phyloP scores from a whole-genome alignment of 1,140 invertebrate species.

The Globodera rostochiensis region DNA sequence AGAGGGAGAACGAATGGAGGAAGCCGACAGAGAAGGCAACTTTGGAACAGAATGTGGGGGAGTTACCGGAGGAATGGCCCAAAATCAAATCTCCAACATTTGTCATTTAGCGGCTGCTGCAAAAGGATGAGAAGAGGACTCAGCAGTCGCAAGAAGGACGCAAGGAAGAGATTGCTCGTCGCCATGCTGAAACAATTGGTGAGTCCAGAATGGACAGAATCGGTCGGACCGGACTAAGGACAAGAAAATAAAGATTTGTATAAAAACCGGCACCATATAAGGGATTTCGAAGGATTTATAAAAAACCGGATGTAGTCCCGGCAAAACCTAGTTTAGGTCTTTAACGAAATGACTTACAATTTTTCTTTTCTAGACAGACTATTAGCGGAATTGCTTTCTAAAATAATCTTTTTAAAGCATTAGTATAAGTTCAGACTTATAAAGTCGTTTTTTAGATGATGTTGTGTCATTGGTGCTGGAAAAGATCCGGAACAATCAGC shows the following conservation, averaged over 20 bases:
- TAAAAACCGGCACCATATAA: no score
- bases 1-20: not conserved
- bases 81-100: no score
- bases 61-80: no score
- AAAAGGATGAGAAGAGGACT: slow-evolving; percentile 1
- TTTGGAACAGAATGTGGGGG: not conserved
- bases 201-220: not conserved
- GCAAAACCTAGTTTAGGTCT: no score
- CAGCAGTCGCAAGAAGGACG: slow-evolving; percentile 14
- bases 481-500: slow-evolving; percentile 46
- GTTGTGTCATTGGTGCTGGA: slow-evolving; percentile 42
- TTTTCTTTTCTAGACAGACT: no score
- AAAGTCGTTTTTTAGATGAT: slow-evolving; percentile 22
- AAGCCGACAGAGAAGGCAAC: not conserved
- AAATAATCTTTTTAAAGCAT: not conserved
- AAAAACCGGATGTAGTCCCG: no score
- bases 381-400: no score
- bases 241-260: no score
- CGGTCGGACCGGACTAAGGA: not conserved
- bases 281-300: no score
- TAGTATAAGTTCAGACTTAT: not conserved
- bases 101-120: not conserved
- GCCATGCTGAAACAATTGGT: slow-evolving; percentile 27
- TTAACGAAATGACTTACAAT: no score
- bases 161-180: slow-evolving; percentile 21